Conservation (phyloP, 2,888 invertebrate species). For the Drosophila rubida region DNA sequence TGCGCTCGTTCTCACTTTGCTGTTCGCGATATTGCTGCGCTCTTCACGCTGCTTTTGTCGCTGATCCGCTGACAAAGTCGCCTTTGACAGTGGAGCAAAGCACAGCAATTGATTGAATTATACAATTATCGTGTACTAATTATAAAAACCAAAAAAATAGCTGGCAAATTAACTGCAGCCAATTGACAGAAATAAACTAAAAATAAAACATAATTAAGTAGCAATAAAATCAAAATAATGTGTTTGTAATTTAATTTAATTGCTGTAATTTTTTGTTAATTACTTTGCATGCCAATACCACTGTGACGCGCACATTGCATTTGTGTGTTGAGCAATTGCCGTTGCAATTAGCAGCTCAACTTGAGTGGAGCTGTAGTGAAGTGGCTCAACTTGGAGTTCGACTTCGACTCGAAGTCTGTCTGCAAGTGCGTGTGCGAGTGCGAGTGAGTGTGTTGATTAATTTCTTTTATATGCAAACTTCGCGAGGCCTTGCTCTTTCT, state of each 20-base stretch:
- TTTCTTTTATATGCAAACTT: slow-evolving; percentile 74
- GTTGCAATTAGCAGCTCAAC: slow-evolving; percentile 79
- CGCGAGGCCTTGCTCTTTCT: slow-evolving; percentile 42
- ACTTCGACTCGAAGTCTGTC: slow-evolving; percentile 25
- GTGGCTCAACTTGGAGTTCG: slow-evolving; percentile 33
- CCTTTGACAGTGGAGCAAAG: slow-evolving; percentile 36
- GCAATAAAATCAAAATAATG: neutral
- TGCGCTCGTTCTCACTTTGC: slow-evolving; percentile 15
- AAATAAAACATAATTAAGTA: neutral
- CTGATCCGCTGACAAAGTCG: slow-evolving; percentile 52
- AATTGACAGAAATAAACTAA: neutral
- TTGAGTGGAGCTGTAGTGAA: slow-evolving; percentile 69
- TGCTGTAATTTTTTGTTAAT: neutral
- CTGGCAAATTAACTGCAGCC: neutral
- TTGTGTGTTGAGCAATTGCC: slow-evolving; percentile 65
- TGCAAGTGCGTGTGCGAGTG: slow-evolving; percentile 16
- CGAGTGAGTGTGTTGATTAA: slow-evolving; percentile 68
- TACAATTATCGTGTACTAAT: neutral
- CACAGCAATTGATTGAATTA: too few species aligned
- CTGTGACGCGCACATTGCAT: slow-evolving; percentile 44
- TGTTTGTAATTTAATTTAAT: neutral
- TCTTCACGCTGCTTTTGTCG: slow-evolving; percentile 33
- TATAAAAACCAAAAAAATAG: neutral
- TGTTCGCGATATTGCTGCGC: slow-evolving; percentile 10
- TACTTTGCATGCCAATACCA: slow-evolving; percentile 21